These are phyloP conservation scores for Pseudomyrmex pallidus DNA, from an alignment of 1,140 invertebrate species.

Conservation along the genomic window DNA sequence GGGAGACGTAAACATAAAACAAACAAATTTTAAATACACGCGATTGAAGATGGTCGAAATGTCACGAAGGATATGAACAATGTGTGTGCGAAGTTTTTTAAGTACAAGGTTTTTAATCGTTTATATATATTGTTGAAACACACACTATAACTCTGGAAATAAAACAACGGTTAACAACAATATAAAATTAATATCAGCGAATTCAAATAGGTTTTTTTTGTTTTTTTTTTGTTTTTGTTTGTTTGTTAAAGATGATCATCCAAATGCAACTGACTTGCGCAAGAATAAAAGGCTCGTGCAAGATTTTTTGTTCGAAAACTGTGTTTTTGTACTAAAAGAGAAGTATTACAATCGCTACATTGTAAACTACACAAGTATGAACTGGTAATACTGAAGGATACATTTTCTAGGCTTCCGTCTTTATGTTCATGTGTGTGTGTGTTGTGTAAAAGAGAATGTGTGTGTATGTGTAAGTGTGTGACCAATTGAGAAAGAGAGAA, in stretches of 20 bases:
- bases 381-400: constrained; percentile 49
- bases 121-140: too few relatives aligned
- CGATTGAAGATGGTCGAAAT: too few relatives aligned
- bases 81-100: too few relatives aligned
- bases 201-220: constrained; percentile 13
- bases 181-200: constrained; percentile 24
- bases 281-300: constrained; percentile 25
- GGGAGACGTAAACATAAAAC: too few relatives aligned
- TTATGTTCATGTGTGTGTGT: too few relatives aligned
- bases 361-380: constrained; percentile 35
- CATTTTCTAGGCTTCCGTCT: background rate
- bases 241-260: constrained; percentile 24
- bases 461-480: too few relatives aligned
- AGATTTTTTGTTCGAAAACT: constrained; percentile 7
- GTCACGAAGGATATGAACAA: too few relatives aligned
- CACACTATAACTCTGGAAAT: too few relatives aligned
- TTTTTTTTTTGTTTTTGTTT: background rate
- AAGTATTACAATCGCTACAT: constrained; percentile 31
- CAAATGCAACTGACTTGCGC: constrained; percentile 16
- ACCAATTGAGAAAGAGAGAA: background rate
- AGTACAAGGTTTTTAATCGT: too few relatives aligned
- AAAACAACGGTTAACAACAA: constrained; percentile 22
- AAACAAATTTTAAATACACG: too few relatives aligned
- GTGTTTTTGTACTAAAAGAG: constrained; percentile 39
- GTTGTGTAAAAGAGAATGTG: too few relatives aligned